Evolutionary conservation across 2,888 invertebrate genomes (phyloP), one percentile per base, ranked within the genome.

Genomic region (Ophonus ardosiacus): DNA sequence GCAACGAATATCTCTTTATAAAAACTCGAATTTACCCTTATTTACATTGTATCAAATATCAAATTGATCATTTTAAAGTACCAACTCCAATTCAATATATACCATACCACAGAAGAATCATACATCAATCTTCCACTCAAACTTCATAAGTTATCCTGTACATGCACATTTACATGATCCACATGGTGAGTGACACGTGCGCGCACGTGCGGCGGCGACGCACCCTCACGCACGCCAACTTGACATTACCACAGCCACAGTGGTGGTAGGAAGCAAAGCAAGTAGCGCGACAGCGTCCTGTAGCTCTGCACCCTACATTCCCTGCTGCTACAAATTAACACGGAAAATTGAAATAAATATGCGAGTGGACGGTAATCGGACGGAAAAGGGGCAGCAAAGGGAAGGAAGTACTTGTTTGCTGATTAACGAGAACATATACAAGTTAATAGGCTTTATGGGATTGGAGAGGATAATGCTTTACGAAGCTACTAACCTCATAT

Each of bases 261-360:
- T 10, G 7, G 43, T 2, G 43, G 8, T 51, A 8, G 10, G 10
- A 13, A 51, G 43, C 43, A 31, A 21, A 31, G 43, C 43, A 31
- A 15, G 15, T 38, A 63, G 61, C 61, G 61, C n/a, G 18, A n/a
- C 63, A 63, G 13, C 18, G 24, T 24, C n/a, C 21, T 7, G 2
- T 21, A 24, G 63, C 24, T n/a, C 15, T 31, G 38, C 59, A 7
- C 68, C 68, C 68, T 38, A 68, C 43, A 43, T 57, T 56, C 57
- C 56, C 57, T 57, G 78, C 78, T 57, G 31, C 24, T 24, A 56
- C 18, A 31, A 78, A 57, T 78, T 78, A 78, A 78, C 78, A 78
- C 78, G 56, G 78, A 78, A 78, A 78, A 78, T 78, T 78, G 78
- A 78, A 78, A 78, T 78, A 78, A 78, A 78, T 78, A 78, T 78